phyloP scores from a whole-genome alignment of 2,113 vertebrate genomes.

The Crotalus viridis region DNA sequence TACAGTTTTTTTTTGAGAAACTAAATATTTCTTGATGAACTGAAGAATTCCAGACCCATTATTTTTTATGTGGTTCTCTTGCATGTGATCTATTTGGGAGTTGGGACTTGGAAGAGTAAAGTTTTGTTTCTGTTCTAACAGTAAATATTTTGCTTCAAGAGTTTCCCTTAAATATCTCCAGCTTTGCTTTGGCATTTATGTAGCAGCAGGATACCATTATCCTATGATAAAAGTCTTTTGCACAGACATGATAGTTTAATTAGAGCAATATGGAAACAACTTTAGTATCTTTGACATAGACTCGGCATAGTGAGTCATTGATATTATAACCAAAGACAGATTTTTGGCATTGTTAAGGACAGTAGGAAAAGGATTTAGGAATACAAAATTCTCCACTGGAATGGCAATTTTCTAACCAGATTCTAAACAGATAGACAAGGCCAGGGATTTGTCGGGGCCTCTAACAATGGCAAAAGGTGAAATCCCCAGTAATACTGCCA shows the following conservation, averaged over 20 bases:
- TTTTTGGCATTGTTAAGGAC: conserved; percentile 13
- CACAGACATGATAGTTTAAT: conserved; percentile 50
- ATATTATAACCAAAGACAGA: conserved; percentile 3
- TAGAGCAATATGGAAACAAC: conserved; percentile 49
- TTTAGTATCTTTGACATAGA: conserved; percentile 23
- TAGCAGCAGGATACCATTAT: conserved; percentile 60
- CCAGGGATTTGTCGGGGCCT: background rate
- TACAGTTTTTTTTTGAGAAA: background rate
- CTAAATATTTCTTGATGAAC: conserved; percentile 24
- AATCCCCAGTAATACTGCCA: background rate
- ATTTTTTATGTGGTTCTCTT: conserved; percentile 2
- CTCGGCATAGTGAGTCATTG: background rate
- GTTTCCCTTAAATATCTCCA: conserved; percentile 55
- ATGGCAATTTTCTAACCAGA: background rate
- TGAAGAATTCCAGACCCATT: conserved; percentile 1
- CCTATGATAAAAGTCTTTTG: conserved; percentile 57
- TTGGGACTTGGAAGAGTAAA: conserved; percentile 22
- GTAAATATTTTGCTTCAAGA: conserved; percentile 53
- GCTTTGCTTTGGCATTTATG: conserved; percentile 48
- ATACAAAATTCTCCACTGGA: background rate
- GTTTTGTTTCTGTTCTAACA: conserved; percentile 36
- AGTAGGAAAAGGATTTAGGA: conserved; percentile 8
- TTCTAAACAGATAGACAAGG: background rate
- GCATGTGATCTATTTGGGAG: background rate
- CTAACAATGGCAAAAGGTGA: background rate